phyloP scores from a whole-genome alignment of 2,113 vertebrate genomes.

The Turdus rufiventris region DNA sequence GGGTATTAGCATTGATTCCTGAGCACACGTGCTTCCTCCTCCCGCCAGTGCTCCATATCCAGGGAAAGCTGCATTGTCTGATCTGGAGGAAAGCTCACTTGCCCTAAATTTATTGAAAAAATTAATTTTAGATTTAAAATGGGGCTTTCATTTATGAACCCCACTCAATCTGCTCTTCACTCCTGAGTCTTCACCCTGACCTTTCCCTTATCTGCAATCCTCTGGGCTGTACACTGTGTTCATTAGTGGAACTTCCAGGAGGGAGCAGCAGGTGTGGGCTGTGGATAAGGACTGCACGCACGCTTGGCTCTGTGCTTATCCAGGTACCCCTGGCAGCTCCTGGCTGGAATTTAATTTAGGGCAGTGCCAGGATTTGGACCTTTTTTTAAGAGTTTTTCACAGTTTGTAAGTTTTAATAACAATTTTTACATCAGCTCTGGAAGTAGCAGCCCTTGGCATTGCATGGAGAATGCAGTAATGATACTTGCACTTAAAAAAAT shows the following conservation, averaged over 20 bases:
- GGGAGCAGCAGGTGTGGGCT: slow-evolving; percentile 43
- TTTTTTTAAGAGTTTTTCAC: slow-evolving; percentile 12
- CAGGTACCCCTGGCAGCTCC: neutral
- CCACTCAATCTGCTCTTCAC: neutral
- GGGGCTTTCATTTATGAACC: slow-evolving; percentile 21
- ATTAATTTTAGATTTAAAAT: slow-evolving; percentile 31
- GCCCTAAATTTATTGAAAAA: slow-evolving; percentile 21
- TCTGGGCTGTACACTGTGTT: neutral
- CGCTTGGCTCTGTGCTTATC: neutral
- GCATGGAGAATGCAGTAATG: neutral
- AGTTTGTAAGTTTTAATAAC: slow-evolving; percentile 44
- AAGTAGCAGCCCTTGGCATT: neutral
- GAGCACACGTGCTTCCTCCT: neutral
- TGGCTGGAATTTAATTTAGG: slow-evolving; percentile 25
- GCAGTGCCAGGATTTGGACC: slow-evolving; percentile 21
- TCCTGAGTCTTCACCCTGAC: neutral
- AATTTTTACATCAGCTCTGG: neutral
- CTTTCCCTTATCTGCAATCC: neutral
- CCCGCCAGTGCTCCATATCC: neutral
- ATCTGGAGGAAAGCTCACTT: neutral
- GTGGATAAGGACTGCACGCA: neutral
- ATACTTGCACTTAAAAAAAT: neutral
- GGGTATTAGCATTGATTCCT: slow-evolving; percentile 14
- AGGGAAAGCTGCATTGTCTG: neutral
- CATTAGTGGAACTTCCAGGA: neutral